Percentiles rank a stretch among this genome's conserved stretches.
phyloP scores from a whole-genome alignment of 2,888 invertebrate genomes.

The Catocala fraxini region DNA sequence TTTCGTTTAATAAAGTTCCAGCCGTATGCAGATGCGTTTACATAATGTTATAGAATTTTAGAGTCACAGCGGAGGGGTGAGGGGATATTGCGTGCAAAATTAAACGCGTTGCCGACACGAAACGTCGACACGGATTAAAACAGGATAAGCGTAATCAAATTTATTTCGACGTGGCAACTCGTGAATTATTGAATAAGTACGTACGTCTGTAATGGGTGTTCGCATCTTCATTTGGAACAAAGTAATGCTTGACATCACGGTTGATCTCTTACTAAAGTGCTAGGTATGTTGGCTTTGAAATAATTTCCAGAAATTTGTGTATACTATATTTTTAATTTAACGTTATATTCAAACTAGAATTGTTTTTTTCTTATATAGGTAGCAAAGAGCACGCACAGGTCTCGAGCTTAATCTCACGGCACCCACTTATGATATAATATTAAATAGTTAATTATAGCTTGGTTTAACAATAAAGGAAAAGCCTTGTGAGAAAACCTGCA shows the following conservation, averaged over 20 bases:
- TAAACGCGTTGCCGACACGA: conserved; percentile 34
- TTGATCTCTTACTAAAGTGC: background rate
- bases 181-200: conserved; percentile 48
- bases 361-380: too few relatives aligned
- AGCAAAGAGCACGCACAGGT: too few relatives aligned
- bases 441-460: too few relatives aligned
- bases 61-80: conserved; percentile 24
- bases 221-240: conserved; percentile 7
- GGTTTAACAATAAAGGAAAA: too few relatives aligned
- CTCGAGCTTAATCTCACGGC: too few relatives aligned
- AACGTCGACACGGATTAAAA: conserved; percentile 44
- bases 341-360: too few relatives aligned
- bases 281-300: too few relatives aligned
- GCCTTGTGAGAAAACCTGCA: too few relatives aligned
- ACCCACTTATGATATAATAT: too few relatives aligned
- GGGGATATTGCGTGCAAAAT: conserved; percentile 35
- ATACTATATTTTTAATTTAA: too few relatives aligned
- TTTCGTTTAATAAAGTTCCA: conserved; percentile 75
- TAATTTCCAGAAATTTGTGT: too few relatives aligned
- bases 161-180: conserved; percentile 45
- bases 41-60: conserved; percentile 61
- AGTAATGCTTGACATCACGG: background rate
- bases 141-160: conserved; percentile 48
- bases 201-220: background rate
- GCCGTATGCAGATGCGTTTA: conserved; percentile 66